phyloP scores from a whole-genome alignment of 2,797 vertebrate species.

The Okamejei kenojei region DNA sequence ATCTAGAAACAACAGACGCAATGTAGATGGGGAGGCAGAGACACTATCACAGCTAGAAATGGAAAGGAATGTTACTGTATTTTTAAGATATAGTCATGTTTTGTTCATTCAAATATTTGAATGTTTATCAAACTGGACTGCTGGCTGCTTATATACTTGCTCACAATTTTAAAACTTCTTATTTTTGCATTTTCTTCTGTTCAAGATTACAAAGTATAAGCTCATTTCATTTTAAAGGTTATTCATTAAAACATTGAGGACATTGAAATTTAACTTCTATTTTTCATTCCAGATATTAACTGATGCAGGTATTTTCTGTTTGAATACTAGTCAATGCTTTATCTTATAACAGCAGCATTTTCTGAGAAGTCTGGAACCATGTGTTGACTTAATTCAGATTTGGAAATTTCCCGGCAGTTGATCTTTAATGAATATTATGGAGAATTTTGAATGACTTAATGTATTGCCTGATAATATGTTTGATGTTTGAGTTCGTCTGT shows the following conservation, averaged over 20 bases:
- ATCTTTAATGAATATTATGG: neutral
- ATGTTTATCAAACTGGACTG: neutral
- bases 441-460: constrained; percentile 6
- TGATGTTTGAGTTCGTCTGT: neutral
- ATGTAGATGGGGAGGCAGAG: too few relatives aligned
- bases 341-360: neutral
- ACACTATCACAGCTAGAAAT: neutral
- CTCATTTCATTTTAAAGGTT: neutral
- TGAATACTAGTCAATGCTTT: neutral
- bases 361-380: neutral
- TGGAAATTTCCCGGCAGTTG: neutral
- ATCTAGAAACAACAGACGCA: too few relatives aligned
- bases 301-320: neutral
- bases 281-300: neutral
- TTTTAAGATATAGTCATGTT: neutral
- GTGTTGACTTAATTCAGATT: neutral
- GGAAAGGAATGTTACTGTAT: neutral
- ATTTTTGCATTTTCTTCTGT: neutral
- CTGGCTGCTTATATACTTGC: neutral
- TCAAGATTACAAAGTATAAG: neutral
- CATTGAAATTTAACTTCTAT: neutral
- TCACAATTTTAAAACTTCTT: too few relatives aligned
- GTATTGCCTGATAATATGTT: neutral
- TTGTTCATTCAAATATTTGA: neutral
- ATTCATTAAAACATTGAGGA: neutral